phyloP scores from a whole-genome alignment of 2,113 vertebrate genomes.

The Xerus inauris region DNA sequence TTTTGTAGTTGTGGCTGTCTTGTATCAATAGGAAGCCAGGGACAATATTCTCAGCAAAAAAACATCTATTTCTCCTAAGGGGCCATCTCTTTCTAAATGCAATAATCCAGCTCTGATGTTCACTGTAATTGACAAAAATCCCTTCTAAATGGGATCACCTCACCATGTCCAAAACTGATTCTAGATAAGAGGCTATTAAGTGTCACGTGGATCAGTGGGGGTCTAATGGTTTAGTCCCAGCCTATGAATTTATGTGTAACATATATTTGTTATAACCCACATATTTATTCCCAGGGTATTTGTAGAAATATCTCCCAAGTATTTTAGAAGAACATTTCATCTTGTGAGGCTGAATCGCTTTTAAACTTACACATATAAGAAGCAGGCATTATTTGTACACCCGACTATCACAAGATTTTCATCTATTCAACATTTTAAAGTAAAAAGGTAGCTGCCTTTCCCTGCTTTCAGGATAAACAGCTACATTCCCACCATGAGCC shows the following conservation, averaged over 20 bases:
- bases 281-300: background rate
- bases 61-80: background rate
- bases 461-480: background rate
- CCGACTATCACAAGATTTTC: background rate
- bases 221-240: background rate
- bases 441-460: background rate
- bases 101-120: background rate
- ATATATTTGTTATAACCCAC: background rate
- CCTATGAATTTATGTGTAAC: background rate
- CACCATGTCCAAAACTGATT: background rate
- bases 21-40: conserved; percentile 7
- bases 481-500: background rate
- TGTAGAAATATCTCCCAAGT: background rate
- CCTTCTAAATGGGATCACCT: background rate
- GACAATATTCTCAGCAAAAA: background rate
- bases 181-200: background rate
- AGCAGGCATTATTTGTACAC: background rate
- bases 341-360: background rate
- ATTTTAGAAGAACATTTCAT: background rate
- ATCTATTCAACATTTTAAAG: background rate
- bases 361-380: background rate
- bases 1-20: conserved; percentile 29
- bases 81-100: background rate
- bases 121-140: background rate
- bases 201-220: background rate